A percentile compares a stretch with the other conserved stretches of the same genome.
Conservation (phyloP, 1,140 invertebrate genomes). For the Trypoxylus dichotomus region DNA sequence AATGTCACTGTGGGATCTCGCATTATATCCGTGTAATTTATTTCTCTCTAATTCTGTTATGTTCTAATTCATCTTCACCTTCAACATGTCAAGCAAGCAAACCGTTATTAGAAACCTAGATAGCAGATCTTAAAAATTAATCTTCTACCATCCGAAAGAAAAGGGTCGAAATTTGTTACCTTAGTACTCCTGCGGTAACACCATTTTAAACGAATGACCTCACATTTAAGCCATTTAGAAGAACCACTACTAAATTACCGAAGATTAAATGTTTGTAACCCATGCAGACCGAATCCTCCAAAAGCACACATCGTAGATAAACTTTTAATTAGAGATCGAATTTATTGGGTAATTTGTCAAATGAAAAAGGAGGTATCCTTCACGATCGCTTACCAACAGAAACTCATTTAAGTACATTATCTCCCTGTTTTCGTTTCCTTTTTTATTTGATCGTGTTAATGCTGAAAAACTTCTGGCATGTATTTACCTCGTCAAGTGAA, state of each 20-base stretch:
- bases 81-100: neutral
- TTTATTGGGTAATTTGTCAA: slow-evolving; percentile 22
- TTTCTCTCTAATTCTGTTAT: slow-evolving; percentile 11
- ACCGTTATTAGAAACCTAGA: slow-evolving; percentile 16
- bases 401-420: slow-evolving; percentile 9
- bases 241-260: slow-evolving; percentile 7
- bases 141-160: slow-evolving; percentile 3
- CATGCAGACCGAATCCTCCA: neutral
- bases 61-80: slow-evolving; percentile 23
- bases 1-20: neutral
- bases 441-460: neutral
- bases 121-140: slow-evolving; percentile 21
- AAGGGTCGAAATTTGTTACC: slow-evolving; percentile 15
- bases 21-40: neutral
- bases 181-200: slow-evolving; percentile 1
- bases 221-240: slow-evolving; percentile 4
- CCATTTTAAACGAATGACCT: neutral
- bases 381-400: neutral
- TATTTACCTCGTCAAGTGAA: slow-evolving; percentile 8
- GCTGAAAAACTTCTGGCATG: neutral
- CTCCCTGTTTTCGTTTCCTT: neutral
- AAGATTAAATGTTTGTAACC: slow-evolving; percentile 5
- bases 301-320: slow-evolving; percentile 8
- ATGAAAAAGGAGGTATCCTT: neutral
- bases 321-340: slow-evolving; percentile 16